Percentiles rank a stretch among this genome's conserved stretches.
phyloP scores from a whole-genome alignment of 1,140 invertebrate genomes.

The Harpegnathos saltator region DNA sequence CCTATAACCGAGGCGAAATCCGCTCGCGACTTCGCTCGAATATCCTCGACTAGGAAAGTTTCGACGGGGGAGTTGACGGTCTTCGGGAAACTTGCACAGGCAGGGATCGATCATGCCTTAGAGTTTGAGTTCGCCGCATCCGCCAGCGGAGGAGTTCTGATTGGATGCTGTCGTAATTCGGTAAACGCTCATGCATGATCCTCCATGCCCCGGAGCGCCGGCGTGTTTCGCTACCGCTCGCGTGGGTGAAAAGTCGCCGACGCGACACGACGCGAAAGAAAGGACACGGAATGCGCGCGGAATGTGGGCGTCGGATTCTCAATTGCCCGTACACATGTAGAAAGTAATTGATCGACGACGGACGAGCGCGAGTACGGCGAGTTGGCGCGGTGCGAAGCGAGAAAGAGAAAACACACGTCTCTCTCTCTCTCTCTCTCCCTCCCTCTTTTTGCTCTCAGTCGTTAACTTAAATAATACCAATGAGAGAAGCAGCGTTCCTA shows the following conservation, averaged over 20 bases:
- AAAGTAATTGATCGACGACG: slow-evolving; percentile 1
- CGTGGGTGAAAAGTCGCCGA: slow-evolving; percentile 21
- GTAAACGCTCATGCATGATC: slow-evolving; percentile 47
- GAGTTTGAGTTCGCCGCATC: slow-evolving; percentile 13
- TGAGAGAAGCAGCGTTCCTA: too few relatives aligned
- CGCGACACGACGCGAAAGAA: slow-evolving; percentile 9
- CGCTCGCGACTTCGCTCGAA: not conserved
- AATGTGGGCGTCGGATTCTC: slow-evolving; percentile 11
- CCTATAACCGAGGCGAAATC: slow-evolving; percentile 30
- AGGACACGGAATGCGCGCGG: slow-evolving; percentile 6
- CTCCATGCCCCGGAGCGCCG: not conserved
- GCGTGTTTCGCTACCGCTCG: too few relatives aligned
- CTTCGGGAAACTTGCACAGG: slow-evolving; percentile 48
- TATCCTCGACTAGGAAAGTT: slow-evolving; percentile 42
- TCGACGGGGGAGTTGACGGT: slow-evolving; percentile 33
- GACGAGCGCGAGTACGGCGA: too few relatives aligned
- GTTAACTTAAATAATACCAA: too few relatives aligned
- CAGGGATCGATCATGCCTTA: slow-evolving; percentile 29
- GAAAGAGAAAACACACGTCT: too few relatives aligned
- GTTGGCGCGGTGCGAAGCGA: too few relatives aligned
- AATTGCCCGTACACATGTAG: not conserved
- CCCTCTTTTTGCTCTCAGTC: too few relatives aligned
- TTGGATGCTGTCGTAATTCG: slow-evolving; percentile 50
- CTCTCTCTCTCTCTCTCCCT: too few relatives aligned
- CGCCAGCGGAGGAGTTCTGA: slow-evolving; percentile 32